Conservation (phyloP, 2,888 invertebrate species). For the Leptopilina drosophilae region DNA sequence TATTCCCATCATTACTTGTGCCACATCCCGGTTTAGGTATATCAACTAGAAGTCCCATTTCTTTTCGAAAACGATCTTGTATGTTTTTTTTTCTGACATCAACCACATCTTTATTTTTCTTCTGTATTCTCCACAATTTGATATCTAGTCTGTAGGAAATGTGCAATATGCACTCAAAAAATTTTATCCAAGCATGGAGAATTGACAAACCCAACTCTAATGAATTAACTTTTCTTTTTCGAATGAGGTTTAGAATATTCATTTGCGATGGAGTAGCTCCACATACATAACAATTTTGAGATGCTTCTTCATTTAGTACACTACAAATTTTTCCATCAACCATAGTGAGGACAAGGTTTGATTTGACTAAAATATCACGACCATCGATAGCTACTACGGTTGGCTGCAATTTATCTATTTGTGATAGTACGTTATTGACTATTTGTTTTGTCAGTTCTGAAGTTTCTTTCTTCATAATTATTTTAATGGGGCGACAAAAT, state of each 20-base stretch:
- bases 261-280: too few relatives aligned
- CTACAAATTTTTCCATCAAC: neutral
- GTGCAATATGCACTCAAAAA: neutral
- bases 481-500: neutral
- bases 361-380: neutral
- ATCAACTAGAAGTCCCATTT: constrained; percentile 5
- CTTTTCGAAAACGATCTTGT: neutral
- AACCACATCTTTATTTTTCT: neutral
- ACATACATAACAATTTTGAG: neutral
- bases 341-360: neutral
- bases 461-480: neutral
- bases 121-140: neutral
- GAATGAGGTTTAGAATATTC: neutral
- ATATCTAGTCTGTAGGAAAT: neutral
- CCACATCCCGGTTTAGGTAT: neutral
- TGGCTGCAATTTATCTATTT: neutral
- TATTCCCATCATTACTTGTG: neutral
- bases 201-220: neutral
- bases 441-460: too few relatives aligned
- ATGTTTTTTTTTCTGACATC: neutral
- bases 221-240: neutral
- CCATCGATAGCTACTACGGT: neutral
- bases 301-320: neutral
- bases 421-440: too few relatives aligned
- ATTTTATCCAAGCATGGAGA: neutral